Base-by-base conservation (phyloP, 2,797 vertebrate genomes). In the Notolabrus celidotus region DNA sequence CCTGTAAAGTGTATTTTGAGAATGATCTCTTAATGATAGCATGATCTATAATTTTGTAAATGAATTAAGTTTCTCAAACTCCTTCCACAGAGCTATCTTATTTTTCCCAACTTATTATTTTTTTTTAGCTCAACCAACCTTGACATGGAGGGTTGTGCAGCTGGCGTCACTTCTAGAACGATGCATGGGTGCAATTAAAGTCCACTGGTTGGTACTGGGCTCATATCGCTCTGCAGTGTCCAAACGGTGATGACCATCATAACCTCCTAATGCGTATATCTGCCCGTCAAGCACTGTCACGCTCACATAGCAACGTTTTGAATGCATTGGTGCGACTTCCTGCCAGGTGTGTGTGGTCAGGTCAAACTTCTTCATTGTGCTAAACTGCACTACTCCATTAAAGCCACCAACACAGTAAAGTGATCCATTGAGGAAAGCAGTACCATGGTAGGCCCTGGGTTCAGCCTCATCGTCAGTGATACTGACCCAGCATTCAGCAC, bases 231-330 rank as follows among this genome's bases (percentile, higher is more conserved):
- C 96, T 0, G 92, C 95, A 0, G 93, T 96, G 73, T 92, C 92
- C 22, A 95, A 93, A 3, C 91, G 85, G 16, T 29, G 34, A 0
- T 91, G 78, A 16, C 96, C 95, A 0, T 96, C 92, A 25, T 85
- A 95, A 10, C 96, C 95, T 14, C 96, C 96, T 85, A 97, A 93
- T 73, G 95, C 94, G 0, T 96, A 97, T 72, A 97, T 93, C 49
- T 82, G 89, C 14, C 90, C 83, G 12, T 94, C 73, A 67, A 96
- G 83, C 10, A 94, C 88, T 0, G 94, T 72, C 16, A 96, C 91
- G 0, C 95, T 96, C 50, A 96, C 90, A 0, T 94, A 96, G 85
- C 95, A 95, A 39, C 95, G 93, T 3, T 86, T 77, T 0, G 67
- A 86, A 69, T 96, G 92, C 95, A 97, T 96, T 16, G 94, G 94